Conservation (phyloP, 2,113 vertebrate species). For the Setophaga coronata region DNA sequence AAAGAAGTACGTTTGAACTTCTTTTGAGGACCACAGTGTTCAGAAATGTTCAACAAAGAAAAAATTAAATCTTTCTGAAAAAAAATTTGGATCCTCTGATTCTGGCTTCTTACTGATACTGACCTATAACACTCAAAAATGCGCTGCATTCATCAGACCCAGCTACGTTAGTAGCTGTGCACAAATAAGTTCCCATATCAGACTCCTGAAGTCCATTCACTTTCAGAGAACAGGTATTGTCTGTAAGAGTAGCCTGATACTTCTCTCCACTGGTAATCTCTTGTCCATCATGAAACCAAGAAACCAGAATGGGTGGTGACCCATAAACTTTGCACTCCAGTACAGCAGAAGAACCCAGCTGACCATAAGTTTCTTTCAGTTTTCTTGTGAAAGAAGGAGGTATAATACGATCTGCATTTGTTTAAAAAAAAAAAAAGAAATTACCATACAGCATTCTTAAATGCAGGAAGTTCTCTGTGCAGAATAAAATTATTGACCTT, state of each 20-base stretch:
- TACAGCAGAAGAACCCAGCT: constrained; percentile 78
- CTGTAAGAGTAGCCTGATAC: constrained; percentile 84
- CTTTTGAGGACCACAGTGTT: neutral
- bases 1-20: neutral
- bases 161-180: constrained; percentile 87
- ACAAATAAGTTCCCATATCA: constrained; percentile 87
- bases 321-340: constrained; percentile 94
- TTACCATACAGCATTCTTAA: neutral
- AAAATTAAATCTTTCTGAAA: neutral
- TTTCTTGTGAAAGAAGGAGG: constrained; percentile 92
- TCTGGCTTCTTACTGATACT: constrained; percentile 61
- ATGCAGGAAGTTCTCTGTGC: neutral
- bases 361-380: constrained; percentile 82
- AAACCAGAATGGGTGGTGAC: constrained; percentile 87
- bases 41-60: neutral
- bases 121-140: constrained; percentile 89
- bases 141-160: constrained; percentile 87
- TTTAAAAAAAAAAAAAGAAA: neutral
- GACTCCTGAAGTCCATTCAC: constrained; percentile 84
- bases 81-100: neutral
- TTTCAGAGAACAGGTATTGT: constrained; percentile 88
- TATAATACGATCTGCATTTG: constrained; percentile 86
- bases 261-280: constrained; percentile 88
- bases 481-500: neutral
- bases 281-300: constrained; percentile 89